Percentiles rank a stretch among this genome's conserved stretches.
Conservation (phyloP, 1,140 invertebrate genomes). For the Philopotamus ludificatus region DNA sequence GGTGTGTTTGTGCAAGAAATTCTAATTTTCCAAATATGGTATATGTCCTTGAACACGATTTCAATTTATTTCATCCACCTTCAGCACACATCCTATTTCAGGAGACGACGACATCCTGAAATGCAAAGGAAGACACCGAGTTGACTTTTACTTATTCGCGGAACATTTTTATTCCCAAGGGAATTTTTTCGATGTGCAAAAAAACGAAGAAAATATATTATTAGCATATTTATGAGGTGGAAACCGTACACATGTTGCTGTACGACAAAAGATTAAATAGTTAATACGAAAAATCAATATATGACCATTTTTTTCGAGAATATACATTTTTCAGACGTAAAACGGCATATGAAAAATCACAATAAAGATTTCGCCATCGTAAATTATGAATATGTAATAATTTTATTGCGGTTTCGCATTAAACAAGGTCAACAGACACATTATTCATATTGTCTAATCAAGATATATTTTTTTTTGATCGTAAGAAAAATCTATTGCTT, state of each 20-base stretch:
- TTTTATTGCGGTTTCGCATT: not conserved
- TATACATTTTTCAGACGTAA: not conserved
- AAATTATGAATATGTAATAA: not conserved
- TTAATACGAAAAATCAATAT: constrained; percentile 7
- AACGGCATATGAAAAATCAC: not conserved
- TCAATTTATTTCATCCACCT: no score
- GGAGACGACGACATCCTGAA: not conserved
- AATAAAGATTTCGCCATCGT: not conserved
- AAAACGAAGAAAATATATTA: constrained; percentile 2
- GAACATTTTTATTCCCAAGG: constrained; percentile 12
- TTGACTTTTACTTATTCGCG: constrained; percentile 1
- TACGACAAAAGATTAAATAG: constrained; percentile 14
- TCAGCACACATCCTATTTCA: no score
- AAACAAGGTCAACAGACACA: not conserved
- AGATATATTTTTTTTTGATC: not conserved
- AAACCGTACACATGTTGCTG: constrained; percentile 16
- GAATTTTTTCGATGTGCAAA: not conserved
- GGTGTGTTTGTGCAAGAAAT: no score
- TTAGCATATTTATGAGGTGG: constrained; percentile 22
- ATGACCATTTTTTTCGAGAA: not conserved
- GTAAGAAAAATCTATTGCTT: not conserved
- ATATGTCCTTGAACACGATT: no score
- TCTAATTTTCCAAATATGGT: no score
- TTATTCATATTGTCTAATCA: not conserved
- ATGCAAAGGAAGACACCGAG: not conserved